These are phyloP conservation scores for Phortica okadai DNA, from an alignment of 2,888 invertebrate genomes.

Conservation along the genomic window DNA sequence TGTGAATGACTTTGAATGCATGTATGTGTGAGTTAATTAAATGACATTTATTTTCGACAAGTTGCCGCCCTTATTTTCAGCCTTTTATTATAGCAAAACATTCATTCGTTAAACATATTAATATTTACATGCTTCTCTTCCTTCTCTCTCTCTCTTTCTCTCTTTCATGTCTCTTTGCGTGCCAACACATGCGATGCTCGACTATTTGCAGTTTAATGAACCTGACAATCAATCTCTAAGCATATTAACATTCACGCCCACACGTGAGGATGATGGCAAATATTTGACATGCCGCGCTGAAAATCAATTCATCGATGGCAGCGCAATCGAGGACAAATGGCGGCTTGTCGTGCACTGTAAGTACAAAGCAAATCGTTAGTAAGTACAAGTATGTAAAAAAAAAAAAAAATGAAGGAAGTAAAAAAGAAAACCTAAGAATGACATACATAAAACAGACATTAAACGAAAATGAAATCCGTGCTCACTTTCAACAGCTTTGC, in stretches of 20 bases:
- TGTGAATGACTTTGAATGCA: not conserved
- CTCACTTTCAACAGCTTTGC: not conserved
- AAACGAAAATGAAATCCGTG: conserved; percentile 23
- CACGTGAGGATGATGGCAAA: conserved; percentile 92
- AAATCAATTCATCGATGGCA: conserved; percentile 89
- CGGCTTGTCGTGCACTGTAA: conserved; percentile 92
- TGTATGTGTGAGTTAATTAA: not conserved
- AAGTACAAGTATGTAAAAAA: not conserved
- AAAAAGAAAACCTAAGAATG: not conserved
- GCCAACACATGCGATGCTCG: conserved; percentile 3
- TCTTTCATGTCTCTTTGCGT: conserved; percentile 59
- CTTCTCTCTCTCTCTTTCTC: conserved; percentile 53
- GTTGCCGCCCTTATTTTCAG: not conserved
- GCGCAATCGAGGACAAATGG: conserved; percentile 91
- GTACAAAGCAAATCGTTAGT: conserved; percentile 72
- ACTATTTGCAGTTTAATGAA: conserved; percentile 83
- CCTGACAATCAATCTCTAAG: conserved; percentile 89
- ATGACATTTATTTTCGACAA: conserved; percentile 4
- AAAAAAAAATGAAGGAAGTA: not conserved
- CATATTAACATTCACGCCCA: conserved; percentile 88
- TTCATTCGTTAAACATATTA: conserved; percentile 2
- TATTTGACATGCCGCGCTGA: conserved; percentile 92
- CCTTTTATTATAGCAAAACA: not conserved
- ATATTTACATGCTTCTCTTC: conserved; percentile 19
- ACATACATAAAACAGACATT: conserved; percentile 9